Conservation (phyloP, 2,113 vertebrate species). For the Nanorana parkeri region DNA sequence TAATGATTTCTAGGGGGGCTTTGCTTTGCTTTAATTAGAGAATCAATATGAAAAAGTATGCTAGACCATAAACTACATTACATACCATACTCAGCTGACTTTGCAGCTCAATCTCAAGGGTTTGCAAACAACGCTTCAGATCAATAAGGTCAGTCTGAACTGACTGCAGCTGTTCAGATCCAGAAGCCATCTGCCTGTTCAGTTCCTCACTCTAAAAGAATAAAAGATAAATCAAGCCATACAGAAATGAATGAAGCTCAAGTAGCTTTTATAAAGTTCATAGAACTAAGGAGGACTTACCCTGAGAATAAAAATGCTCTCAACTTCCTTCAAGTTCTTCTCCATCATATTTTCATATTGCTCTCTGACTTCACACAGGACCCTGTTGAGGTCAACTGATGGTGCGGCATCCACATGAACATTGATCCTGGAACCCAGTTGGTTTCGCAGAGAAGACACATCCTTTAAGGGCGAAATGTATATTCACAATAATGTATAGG, state of each 20-base stretch:
- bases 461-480: slow-evolving; percentile 55
- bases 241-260: background rate
- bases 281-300: background rate
- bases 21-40: too few species aligned
- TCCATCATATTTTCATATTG: slow-evolving; percentile 75
- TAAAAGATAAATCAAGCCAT: background rate
- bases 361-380: slow-evolving; percentile 70
- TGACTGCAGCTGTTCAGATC: slow-evolving; percentile 68
- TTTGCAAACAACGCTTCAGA: slow-evolving; percentile 76
- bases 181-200: slow-evolving; percentile 69
- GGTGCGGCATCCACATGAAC: slow-evolving; percentile 78
- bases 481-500: too few species aligned
- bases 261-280: background rate
- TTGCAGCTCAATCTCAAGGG: slow-evolving; percentile 84
- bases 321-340: slow-evolving; percentile 73
- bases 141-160: slow-evolving; percentile 74
- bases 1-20: background rate
- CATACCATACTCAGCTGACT: slow-evolving; percentile 81
- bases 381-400: slow-evolving; percentile 67
- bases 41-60: too few species aligned
- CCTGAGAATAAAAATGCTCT: slow-evolving; percentile 73
- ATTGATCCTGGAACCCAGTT: slow-evolving; percentile 75
- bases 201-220: slow-evolving; percentile 64
- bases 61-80: background rate
- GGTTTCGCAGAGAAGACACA: slow-evolving; percentile 61